phyloP scores from a whole-genome alignment of 37 sponge, comb jelly and placozoan genomes.

The Cliona cf. orientalis region DNA sequence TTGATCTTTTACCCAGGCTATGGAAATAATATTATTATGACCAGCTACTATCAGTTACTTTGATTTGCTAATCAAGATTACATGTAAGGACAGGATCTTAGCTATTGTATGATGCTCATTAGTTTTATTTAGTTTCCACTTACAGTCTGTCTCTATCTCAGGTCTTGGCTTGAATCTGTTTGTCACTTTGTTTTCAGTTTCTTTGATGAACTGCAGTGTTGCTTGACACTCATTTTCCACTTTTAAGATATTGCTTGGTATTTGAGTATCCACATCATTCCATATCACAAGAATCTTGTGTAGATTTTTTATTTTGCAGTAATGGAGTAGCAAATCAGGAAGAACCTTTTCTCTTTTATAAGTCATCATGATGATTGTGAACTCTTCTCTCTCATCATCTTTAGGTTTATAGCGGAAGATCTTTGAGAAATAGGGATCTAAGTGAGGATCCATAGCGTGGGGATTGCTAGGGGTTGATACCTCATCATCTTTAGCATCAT shows the following conservation, averaged over 20 bases:
- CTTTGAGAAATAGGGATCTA: too few species aligned
- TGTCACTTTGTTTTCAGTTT: slow-evolving; percentile 17
- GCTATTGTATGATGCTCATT: too few species aligned
- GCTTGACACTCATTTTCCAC: not conserved
- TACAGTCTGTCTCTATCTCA: slow-evolving; percentile 53
- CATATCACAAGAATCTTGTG: slow-evolving; percentile 39
- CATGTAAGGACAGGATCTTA: too few species aligned
- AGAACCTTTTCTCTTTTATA: slow-evolving; percentile 17
- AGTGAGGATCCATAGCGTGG: too few species aligned
- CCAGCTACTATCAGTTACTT: too few species aligned
- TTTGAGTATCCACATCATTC: slow-evolving; percentile 28
- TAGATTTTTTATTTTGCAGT: not conserved
- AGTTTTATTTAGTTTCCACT: too few species aligned
- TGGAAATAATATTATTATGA: too few species aligned
- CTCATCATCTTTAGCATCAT: too few species aligned
- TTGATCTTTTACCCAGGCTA: too few species aligned
- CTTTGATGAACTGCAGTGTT: not conserved
- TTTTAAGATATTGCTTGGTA: not conserved
- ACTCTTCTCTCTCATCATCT: not conserved
- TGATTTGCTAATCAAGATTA: too few species aligned
- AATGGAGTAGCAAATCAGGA: not conserved
- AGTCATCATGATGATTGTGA: slow-evolving; percentile 22
- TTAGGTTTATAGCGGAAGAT: too few species aligned
- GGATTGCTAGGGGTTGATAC: too few species aligned
- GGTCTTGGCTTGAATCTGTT: slow-evolving; percentile 38